Evolutionary conservation across 1,140 invertebrate species (phyloP).

Genomic region (Trichonephila inaurata): DNA sequence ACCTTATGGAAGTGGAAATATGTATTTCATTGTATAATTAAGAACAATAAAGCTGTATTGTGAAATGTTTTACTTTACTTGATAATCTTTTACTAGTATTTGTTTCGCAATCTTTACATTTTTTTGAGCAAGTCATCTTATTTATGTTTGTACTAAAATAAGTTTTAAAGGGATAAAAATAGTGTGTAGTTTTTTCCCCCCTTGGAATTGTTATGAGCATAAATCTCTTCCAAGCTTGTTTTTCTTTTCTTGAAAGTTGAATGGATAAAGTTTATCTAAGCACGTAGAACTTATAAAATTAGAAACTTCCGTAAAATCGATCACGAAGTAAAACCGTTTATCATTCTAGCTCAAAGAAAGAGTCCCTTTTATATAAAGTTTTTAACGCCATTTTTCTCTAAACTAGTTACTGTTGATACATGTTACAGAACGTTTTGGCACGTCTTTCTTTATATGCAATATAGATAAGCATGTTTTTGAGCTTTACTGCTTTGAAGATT

Average conservation of each 20-base stretch:
- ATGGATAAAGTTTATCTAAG: slow-evolving; percentile 2
- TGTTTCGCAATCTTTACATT: background rate
- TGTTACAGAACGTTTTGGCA: background rate
- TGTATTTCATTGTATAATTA: too few relatives aligned
- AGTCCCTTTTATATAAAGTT: background rate
- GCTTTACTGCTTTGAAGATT: background rate
- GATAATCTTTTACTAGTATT: too few relatives aligned
- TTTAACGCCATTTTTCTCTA: background rate
- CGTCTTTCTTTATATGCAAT: background rate
- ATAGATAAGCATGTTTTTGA: background rate
- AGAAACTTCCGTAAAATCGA: slow-evolving; percentile 22
- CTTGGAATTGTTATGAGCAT: background rate
- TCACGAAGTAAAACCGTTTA: slow-evolving; percentile 4
- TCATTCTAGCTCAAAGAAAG: background rate
- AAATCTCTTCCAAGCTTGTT: background rate
- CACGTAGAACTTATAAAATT: slow-evolving; percentile 18
- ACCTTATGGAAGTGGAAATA: too few relatives aligned
- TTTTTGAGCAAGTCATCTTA: background rate
- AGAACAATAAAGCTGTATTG: too few relatives aligned
- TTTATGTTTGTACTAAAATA: background rate
- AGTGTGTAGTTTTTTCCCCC: background rate
- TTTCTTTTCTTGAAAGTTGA: background rate
- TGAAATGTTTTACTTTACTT: too few relatives aligned
- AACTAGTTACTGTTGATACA: background rate
- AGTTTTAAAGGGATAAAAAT: slow-evolving; percentile 6